Evolutionary conservation across 2,797 vertebrate genomes (phyloP).

Genomic region (Coregonus suidteri): DNA sequence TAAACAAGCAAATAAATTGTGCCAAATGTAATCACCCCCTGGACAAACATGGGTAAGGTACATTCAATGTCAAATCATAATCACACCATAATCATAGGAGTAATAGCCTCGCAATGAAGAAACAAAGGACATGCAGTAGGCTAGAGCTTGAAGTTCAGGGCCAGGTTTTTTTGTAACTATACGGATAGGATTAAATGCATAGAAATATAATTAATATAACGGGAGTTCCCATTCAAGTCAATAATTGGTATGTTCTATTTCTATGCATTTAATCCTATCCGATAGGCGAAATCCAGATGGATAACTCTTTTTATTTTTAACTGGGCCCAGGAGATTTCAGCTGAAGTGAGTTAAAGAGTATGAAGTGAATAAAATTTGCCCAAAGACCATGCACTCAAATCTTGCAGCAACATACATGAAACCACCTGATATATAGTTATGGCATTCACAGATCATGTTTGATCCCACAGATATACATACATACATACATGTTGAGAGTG

Average conservation of each 20-base stretch:
- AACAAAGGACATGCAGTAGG: slow-evolving; percentile 71
- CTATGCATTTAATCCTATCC: no score
- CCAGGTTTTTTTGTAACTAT: no score
- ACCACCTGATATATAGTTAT: slow-evolving; percentile 49
- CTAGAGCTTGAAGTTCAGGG: slow-evolving; percentile 67
- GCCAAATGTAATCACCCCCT: slow-evolving; percentile 92
- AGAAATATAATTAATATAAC: no score
- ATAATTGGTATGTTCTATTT: no score
- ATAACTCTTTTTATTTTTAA: no score
- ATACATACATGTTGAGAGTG: slow-evolving; percentile 58
- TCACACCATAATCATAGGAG: slow-evolving; percentile 73
- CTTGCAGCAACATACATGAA: slow-evolving; percentile 80
- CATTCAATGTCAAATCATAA: slow-evolving; percentile 87
- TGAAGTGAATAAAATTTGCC: slow-evolving; percentile 78
- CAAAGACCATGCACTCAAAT: slow-evolving; percentile 71
- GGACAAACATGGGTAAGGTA: slow-evolving; percentile 90
- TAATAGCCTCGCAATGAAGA: slow-evolving; percentile 63
- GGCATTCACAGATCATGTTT: slow-evolving; percentile 74
- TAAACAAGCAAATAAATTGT: slow-evolving; percentile 88
- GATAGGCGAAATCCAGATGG: no score
- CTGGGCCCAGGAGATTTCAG: slow-evolving; percentile 61
- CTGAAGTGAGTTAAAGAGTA: slow-evolving; percentile 57
- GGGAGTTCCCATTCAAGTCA: no score
- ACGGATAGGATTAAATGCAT: no score
- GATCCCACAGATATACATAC: slow-evolving; percentile 73